phyloP scores from a whole-genome alignment of 2,888 invertebrate species.

The Gnatocerus cornutus region DNA sequence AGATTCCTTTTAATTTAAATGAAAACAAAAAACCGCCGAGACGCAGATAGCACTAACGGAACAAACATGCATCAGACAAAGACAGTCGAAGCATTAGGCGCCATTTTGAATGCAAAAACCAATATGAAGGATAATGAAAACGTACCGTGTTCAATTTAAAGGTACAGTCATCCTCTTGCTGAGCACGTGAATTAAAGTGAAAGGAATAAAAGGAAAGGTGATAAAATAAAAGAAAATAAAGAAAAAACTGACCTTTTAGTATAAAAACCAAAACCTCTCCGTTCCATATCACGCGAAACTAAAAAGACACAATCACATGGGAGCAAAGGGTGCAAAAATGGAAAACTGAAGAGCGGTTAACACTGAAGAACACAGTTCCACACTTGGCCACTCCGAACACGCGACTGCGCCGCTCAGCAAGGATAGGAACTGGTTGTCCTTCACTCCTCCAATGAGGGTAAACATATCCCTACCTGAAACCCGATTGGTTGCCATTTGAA shows the following conservation, averaged over 20 bases:
- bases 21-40: slow-evolving; percentile 35
- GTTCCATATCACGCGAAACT: slow-evolving; percentile 81
- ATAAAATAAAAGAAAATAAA: slow-evolving; percentile 53
- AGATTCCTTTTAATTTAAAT: slow-evolving; percentile 32
- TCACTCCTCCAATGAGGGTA: slow-evolving; percentile 64
- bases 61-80: slow-evolving; percentile 37
- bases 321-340: slow-evolving; percentile 12
- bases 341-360: slow-evolving; percentile 7
- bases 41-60: slow-evolving; percentile 49
- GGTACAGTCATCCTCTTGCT: slow-evolving; percentile 31
- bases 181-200: slow-evolving; percentile 25
- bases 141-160: slow-evolving; percentile 43
- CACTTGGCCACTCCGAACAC: slow-evolving; percentile 41
- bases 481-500: slow-evolving; percentile 65
- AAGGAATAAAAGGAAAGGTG: slow-evolving; percentile 8
- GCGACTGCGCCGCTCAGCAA: slow-evolving; percentile 59
- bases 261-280: slow-evolving; percentile 86
- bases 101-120: slow-evolving; percentile 57
- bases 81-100: slow-evolving; percentile 50
- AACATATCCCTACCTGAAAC: slow-evolving; percentile 62
- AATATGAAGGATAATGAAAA: slow-evolving; percentile 53
- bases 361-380: slow-evolving; percentile 24
- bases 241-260: slow-evolving; percentile 84
- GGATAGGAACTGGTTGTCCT: slow-evolving; percentile 66
- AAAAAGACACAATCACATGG: slow-evolving; percentile 70